Percentiles rank a stretch among this genome's conserved stretches.
These are phyloP conservation scores for Blera fallax DNA, from an alignment of 2,888 invertebrate species.

Conservation along the genomic window DNA sequence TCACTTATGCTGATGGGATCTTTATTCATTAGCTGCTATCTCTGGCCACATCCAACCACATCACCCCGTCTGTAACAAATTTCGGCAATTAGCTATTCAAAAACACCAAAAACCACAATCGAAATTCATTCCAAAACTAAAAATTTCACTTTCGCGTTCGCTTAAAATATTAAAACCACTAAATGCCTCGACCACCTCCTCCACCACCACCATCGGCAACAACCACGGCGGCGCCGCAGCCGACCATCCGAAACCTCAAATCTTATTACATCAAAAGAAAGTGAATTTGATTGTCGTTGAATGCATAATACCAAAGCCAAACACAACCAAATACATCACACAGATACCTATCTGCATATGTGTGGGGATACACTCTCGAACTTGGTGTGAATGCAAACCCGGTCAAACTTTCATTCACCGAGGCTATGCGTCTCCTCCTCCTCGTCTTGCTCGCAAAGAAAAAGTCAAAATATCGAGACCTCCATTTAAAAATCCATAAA, in stretches of 20 bases:
- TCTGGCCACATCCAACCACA: neutral
- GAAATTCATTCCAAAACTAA: neutral
- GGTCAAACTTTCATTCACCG: conserved; percentile 52
- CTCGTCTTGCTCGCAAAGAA: neutral
- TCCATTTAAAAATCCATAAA: conserved; percentile 49
- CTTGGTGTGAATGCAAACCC: conserved; percentile 37
- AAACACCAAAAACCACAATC: neutral
- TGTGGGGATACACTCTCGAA: neutral
- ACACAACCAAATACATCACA: neutral
- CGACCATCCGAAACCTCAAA: neutral
- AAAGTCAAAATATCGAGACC: neutral
- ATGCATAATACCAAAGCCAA: conserved; percentile 48
- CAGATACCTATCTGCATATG: neutral
- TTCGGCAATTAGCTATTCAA: conserved; percentile 27
- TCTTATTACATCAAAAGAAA: conserved; percentile 67
- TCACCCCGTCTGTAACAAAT: neutral
- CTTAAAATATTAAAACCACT: conserved; percentile 11
- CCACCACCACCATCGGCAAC: neutral
- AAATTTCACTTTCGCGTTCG: conserved; percentile 25
- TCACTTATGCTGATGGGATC: no score
- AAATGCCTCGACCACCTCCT: neutral
- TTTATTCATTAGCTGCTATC: neutral
- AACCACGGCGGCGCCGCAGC: neutral
- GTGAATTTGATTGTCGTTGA: conserved; percentile 64
- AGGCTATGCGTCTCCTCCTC: neutral